Percentiles rank a stretch among this genome's conserved stretches.
These are phyloP conservation scores for Hermaeophaga mercurialis DNA, from an alignment of 2,888 invertebrate species.

Conservation along the genomic window DNA sequence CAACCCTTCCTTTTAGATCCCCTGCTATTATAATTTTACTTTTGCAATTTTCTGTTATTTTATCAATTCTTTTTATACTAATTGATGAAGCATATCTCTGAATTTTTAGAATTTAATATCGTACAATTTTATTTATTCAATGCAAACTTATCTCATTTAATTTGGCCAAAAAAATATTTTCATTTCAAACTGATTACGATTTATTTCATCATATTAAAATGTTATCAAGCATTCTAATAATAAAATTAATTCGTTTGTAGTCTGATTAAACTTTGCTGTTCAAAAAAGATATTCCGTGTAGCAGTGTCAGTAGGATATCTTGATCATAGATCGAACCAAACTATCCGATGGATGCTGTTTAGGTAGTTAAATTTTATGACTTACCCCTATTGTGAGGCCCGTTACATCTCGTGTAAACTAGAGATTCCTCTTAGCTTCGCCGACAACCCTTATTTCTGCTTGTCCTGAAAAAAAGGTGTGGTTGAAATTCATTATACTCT, in stretches of 20 bases:
- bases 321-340: constrained; percentile 28
- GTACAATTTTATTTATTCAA: no score
- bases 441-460: constrained; percentile 44
- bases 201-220: no score
- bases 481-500: constrained; percentile 34
- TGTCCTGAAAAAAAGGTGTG: constrained; percentile 39
- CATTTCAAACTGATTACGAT: no score
- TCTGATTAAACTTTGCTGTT: constrained; percentile 5
- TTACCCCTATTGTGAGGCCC: constrained; percentile 44
- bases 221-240: constrained; percentile 9
- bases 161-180: no score
- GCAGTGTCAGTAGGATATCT: constrained; percentile 22
- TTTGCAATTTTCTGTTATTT: no score
- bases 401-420: constrained; percentile 47
- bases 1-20: no score
- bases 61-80: no score
- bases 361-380: constrained; percentile 47
- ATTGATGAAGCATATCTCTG: no score
- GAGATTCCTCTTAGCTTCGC: constrained; percentile 42
- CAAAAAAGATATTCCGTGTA: constrained; percentile 7
- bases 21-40: no score
- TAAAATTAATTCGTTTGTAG: background rate
- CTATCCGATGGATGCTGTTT: constrained; percentile 36
- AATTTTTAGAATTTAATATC: no score
- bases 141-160: no score